Base-by-base conservation (phyloP, 2,888 invertebrate genomes). In the Argynnis bischoffii region DNA sequence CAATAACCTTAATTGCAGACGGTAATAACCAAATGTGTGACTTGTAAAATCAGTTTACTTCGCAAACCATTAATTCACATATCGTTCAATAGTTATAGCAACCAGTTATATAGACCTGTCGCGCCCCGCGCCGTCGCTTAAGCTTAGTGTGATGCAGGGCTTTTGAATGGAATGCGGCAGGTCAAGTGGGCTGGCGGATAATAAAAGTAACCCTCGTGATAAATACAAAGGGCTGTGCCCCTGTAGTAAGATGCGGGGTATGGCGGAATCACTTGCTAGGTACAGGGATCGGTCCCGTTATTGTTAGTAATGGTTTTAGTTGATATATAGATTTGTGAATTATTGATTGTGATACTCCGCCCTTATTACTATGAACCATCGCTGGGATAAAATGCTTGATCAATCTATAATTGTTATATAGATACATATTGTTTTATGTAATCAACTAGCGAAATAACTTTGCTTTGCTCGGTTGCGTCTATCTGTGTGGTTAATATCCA, bases 121-220 rank as follows among this genome's bases (percentile, higher is more conserved):
- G 50, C 76, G 70, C 73, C 75, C 80, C 79, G 71, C 78, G 63
- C 71, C 5, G 2, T 6, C 4, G n/a, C 75, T 78, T 79, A 73
- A 75, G 47, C 60, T 55, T 6, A 48, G 72, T 73, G 69, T 67
- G 71, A 57, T 21, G 53, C 67, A 69, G 76, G 73, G 75, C 66
- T 67, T 79, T 78, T 82, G 76, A 86, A 90, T 86, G 80, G 77
- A 71, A 74, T 76, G 74, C 73, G 75, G 76, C 70, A 75, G 86
- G 61, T 83, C 88, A 73, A 26, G 63, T 79, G 76, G 64, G 75
- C 68, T 86, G 86, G 90, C 71, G 75, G 79, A 78, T 81, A 86
- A 84, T 91, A 88, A 91, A 91, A 87, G 86, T 90, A 82, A 88
- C 91, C 91, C 84, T 88, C 82, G 86, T 84, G 83, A 80, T 85